Evolutionary conservation across 1,140 invertebrate genomes (phyloP), one percentile per base, ranked within the genome.

Genomic region (Lycorma delicatula): DNA sequence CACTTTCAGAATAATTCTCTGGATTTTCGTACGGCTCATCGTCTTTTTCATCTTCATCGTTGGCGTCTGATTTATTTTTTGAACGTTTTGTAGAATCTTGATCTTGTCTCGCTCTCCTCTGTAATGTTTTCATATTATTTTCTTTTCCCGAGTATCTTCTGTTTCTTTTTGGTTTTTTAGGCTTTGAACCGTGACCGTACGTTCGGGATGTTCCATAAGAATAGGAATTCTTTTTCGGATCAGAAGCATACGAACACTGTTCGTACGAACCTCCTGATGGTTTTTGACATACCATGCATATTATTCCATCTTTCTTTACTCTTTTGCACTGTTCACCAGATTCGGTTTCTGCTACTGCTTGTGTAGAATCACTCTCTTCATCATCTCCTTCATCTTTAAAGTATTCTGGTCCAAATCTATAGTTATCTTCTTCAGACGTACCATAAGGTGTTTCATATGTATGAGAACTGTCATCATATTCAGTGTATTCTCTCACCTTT

Each of bases 221-320:
- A 52, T 86, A 86, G 62, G 82, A 75, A 62, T 85, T 83, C 56
- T 82, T 82, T 62, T 81, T 79, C 0, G 85, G 84, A 60, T 81
- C 77, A 16, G 80, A 78, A 1, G 77, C 76, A 68, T 86, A 87
- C 0, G 80, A 80, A 63, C 85, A 87, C 28, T 81, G 80, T 71
- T 88, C 83, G 56, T 79, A 86, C 58, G 82, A 83, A 4, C 79
- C 83, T 18, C 83, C 82, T 0, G 77, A 84, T 67, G 82, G 80
- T 0, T 79, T 74, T 62, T 79, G 79, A 64, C 85, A 88, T 2
- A 82, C 70, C 34, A 74, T 81, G 63, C 85, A 88, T 5, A 74
- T 78, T 74, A 82, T 79, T 11, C 77, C 78, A 62, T 81, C 79
- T 64, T 75, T 83, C 48, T 76, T 68, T 0, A 83, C 73, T 67